Base-by-base conservation (phyloP, 2,888 invertebrate genomes). In the Auanema freiburgensis region DNA sequence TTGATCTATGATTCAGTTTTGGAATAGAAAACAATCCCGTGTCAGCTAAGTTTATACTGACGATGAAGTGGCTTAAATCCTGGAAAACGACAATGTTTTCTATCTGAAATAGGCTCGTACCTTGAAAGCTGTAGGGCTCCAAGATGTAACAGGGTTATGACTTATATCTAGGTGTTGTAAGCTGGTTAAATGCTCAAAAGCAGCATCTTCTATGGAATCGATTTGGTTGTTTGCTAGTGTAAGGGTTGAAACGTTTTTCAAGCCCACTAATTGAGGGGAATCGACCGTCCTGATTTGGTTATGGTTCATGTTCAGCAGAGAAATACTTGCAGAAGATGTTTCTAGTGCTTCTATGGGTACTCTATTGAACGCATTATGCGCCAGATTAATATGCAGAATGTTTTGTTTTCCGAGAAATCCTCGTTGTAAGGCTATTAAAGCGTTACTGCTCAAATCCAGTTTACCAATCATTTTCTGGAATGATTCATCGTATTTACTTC, bases 311-410 rank as follows among this genome's bases (percentile, higher is more conserved):
- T 25, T 25, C 10, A 94, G 87, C 80, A 90, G 91, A 77, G 90
- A 88, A 75, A 94, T 88, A 12, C 78, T 76, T 12, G 65, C 43
- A 5, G 68, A 64, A 12, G 78, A 70, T 2, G 79, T 71, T 12
- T 67, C 65, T 21, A 83, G 59, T 16, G 79, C 79, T 52, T 91
- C 90, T 14, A 71, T 49, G 0, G 93, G 93, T 80, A 94, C 85
- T 18, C 89, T 89, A 52, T 87, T 86, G 78, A 91, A 85, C 63
- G 89, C 87, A 83, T 91, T 91, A 77, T 88, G 87, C 64, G 87
- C 86, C 72, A 91, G 87, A 77, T 89, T 88, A 57, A 91, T 85
- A 44, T 91, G 89, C 76, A 91, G 88, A 83, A 94, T 87, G 59
- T 90, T 90, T 61, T 80, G 72, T 51, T 66, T 68, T 5, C 81